Evolutionary conservation across 2,797 vertebrate genomes (phyloP).

Genomic region (Dromococcyx pavoninus): DNA sequence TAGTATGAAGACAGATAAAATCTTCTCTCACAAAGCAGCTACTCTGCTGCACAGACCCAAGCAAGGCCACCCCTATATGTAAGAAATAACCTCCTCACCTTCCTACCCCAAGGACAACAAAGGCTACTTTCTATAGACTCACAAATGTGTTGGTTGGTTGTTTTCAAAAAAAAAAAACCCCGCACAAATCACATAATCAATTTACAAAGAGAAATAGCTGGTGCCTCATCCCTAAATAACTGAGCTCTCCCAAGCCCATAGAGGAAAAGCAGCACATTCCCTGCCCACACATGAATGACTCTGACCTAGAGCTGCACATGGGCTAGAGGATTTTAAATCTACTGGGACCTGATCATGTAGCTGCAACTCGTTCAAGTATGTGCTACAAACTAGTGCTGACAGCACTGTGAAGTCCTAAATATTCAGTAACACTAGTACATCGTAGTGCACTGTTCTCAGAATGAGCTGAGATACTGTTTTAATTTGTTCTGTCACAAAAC

Average conservation of each 20-base stretch:
- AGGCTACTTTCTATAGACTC: neutral
- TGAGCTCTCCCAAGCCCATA: neutral
- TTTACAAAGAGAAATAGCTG: neutral
- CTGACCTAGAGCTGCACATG: neutral
- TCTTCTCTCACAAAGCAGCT: neutral
- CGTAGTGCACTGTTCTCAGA: neutral
- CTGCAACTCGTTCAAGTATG: neutral
- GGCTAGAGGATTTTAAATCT: neutral
- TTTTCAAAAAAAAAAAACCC: neutral
- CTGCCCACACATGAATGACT: neutral
- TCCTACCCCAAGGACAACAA: neutral
- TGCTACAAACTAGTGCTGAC: neutral
- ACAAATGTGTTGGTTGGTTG: neutral
- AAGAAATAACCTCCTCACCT: neutral
- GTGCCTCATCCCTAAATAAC: neutral
- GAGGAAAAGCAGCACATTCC: neutral
- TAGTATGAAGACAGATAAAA: neutral
- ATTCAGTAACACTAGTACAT: neutral
- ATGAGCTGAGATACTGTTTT: neutral
- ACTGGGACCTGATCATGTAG: fast-evolving
- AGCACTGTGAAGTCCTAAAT: neutral
- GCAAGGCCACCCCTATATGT: neutral
- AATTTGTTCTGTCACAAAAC: neutral
- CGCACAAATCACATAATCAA: neutral
- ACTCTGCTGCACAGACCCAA: neutral